These are phyloP conservation scores for Apeltes quadracus DNA, from an alignment of 2,113 vertebrate genomes.

Conservation along the genomic window DNA sequence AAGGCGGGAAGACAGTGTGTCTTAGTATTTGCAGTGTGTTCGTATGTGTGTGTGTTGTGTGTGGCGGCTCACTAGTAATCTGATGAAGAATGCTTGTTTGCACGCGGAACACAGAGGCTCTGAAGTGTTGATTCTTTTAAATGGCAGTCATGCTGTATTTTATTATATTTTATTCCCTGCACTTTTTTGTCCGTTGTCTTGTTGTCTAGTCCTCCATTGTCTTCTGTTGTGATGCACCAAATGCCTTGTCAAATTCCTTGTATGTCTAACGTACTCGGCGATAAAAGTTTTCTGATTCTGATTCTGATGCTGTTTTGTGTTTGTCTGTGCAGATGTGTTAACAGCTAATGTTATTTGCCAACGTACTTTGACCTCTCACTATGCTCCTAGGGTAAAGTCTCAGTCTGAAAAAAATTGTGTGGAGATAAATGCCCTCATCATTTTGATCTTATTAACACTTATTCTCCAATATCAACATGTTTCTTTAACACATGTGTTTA, in stretches of 20 bases:
- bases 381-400: background rate
- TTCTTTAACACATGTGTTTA: constrained; percentile 3
- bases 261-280: too few species aligned
- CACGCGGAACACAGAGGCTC: constrained; percentile 40
- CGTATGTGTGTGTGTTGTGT: constrained; percentile 20
- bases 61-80: constrained; percentile 72
- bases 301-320: constrained; percentile 19
- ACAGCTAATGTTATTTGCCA: constrained; percentile 23
- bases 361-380: constrained; percentile 47
- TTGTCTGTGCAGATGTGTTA: background rate
- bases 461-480: constrained; percentile 1
- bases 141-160: background rate
- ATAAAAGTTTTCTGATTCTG: too few species aligned
- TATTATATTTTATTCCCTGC: too few species aligned
- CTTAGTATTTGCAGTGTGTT: background rate
- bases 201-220: too few species aligned
- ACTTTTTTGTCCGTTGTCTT: too few species aligned
- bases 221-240: too few species aligned
- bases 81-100: constrained; percentile 76
- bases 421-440: background rate
- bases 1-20: background rate
- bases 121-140: constrained; percentile 28
- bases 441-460: background rate
- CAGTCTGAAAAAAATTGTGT: constrained; percentile 3
- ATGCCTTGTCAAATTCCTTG: too few species aligned